These are phyloP conservation scores for Rhinichthys klamathensis DNA, from an alignment of 2,113 vertebrate genomes.

Conservation along the genomic window DNA sequence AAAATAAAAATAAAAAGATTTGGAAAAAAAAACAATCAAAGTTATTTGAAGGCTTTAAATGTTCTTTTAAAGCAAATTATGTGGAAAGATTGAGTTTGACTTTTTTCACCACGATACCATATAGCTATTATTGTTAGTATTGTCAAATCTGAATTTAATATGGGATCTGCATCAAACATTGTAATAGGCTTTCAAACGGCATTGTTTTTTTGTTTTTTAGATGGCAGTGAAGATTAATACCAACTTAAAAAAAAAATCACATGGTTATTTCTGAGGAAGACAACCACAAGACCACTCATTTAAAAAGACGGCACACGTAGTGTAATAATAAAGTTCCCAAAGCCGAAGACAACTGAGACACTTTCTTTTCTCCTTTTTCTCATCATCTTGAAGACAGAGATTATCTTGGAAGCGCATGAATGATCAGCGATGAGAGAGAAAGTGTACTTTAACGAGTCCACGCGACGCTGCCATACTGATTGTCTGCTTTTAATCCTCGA, in stretches of 20 bases:
- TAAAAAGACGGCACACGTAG: neutral
- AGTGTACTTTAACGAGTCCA: constrained; percentile 86
- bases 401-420: constrained; percentile 76
- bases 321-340: constrained; percentile 16
- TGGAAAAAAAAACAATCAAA: neutral
- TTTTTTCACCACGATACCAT: neutral
- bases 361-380: constrained; percentile 47
- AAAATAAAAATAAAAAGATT: neutral
- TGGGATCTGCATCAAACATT: neutral
- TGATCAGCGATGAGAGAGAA: constrained; percentile 76
- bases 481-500: constrained; percentile 95
- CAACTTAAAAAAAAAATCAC: neutral
- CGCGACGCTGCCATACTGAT: constrained; percentile 81
- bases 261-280: neutral
- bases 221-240: neutral
- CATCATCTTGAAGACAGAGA: constrained; percentile 67
- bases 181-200: neutral
- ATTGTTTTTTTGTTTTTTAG: neutral
- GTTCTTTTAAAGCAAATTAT: neutral
- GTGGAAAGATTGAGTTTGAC: neutral
- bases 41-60: neutral
- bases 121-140: neutral
- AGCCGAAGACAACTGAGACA: constrained; percentile 48
- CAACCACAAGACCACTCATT: neutral
- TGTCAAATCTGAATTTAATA: neutral